Base-by-base conservation (phyloP, 2,888 invertebrate genomes). In the Dugesia japonica region DNA sequence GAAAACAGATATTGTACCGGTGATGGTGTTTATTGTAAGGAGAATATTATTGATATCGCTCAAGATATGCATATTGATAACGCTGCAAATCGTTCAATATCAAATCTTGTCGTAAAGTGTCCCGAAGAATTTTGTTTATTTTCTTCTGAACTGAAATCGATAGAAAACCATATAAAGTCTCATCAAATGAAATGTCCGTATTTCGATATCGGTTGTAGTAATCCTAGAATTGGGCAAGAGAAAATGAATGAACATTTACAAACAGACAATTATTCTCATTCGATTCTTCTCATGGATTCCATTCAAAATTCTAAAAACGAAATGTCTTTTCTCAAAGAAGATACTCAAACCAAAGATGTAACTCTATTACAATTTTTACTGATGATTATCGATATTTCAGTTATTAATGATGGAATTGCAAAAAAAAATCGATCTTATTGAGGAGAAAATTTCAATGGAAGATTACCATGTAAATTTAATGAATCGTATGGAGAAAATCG, bases 261-360 rank as follows among this genome's bases (percentile, higher is more conserved):
- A 4, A 4, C 7, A 7, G 56, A 56, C 4, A 56, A 7, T n/a
- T 56, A 20, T 56, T n/a, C 4, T 13, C 56, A 56, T 23, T 56
- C 56, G 17, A 56, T 7, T 9, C 17, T 56, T 1, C 17, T 56
- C 4, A 56, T 56, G 23, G 56, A 56, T 56, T 4, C 56, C 4
- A 56, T 56, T n/a, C 56, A 56, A n/a, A 56, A 56, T n/a, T 56
- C 56, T n/a, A 56, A 56, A 56, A 56, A 56, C 17, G 56, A 56
- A 56, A 56, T 56, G 56, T 4, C 56, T 20, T 13, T 56, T 56
- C 4, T 56, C 7, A 56, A 56, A 56, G 56, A 56, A 56, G 56
- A 56, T 56, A 4, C 56, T 56, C 56, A 56, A 56, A n/a, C n/a
- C 4, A 56, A 56, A 56, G 56, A 56, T 56, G 56, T 56, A 56